Evolutionary conservation across 2,797 vertebrate species (phyloP).

Genomic region (Acridotheres tristis): DNA sequence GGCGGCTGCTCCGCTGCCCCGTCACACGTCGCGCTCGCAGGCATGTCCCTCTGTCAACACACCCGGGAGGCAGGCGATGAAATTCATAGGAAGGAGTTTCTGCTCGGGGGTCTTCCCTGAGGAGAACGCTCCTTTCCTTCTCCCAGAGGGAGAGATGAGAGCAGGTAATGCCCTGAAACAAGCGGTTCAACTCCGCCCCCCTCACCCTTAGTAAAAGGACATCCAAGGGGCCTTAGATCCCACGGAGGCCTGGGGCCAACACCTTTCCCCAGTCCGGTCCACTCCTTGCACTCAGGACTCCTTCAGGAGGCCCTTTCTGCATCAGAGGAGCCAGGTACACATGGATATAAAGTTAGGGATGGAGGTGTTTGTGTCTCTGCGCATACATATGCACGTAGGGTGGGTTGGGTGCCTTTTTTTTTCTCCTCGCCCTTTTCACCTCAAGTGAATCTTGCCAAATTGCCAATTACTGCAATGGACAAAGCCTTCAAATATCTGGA

Average conservation of each 20-base stretch:
- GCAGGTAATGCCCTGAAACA: neutral
- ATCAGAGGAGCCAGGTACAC: neutral
- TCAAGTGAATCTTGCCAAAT: constrained; percentile 1
- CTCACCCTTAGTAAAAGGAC: neutral
- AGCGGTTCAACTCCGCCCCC: neutral
- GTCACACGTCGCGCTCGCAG: neutral
- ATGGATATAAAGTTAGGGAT: neutral
- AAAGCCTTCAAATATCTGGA: constrained; percentile 3
- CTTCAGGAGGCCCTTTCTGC: neutral
- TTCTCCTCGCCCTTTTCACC: neutral
- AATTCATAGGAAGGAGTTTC: neutral
- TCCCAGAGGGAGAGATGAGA: neutral
- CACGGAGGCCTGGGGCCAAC: neutral
- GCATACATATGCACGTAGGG: neutral
- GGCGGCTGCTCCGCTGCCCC: neutral
- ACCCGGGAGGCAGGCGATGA: neutral
- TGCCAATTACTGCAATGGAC: neutral
- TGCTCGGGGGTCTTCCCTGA: neutral
- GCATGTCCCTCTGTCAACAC: neutral
- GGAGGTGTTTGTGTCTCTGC: neutral
- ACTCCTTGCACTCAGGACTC: neutral
- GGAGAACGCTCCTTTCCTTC: neutral
- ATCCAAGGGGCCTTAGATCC: neutral
- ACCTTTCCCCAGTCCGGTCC: neutral
- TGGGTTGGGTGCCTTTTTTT: neutral